These are phyloP conservation scores for Peromyscus maniculatus DNA, from an alignment of 2,113 vertebrate genomes.

Conservation along the genomic window DNA sequence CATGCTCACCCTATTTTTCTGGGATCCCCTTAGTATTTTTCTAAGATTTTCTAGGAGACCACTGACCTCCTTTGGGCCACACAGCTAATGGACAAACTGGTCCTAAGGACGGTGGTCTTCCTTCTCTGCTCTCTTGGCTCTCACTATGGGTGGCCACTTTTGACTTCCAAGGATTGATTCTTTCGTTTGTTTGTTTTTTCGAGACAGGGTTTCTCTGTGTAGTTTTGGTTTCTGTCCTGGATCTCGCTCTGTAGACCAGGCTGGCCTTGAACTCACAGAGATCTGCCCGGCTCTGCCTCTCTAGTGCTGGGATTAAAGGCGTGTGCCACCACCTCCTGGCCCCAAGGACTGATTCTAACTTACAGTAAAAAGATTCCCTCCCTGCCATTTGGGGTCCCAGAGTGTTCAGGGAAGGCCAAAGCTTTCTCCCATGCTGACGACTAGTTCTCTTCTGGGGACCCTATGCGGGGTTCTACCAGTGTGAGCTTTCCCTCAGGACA, in stretches of 20 bases:
- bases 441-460: neutral
- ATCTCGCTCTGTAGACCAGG: too few relatives aligned
- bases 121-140: too few relatives aligned
- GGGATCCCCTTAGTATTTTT: neutral
- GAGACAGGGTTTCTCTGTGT: too few relatives aligned
- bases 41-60: neutral
- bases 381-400: neutral
- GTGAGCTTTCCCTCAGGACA: neutral
- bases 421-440: accelerated
- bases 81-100: neutral
- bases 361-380: neutral
- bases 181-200: too few relatives aligned
- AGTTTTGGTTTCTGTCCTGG: too few relatives aligned
- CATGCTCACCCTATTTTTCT: neutral
- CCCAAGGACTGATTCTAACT: accelerated
- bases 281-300: too few relatives aligned
- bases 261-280: too few relatives aligned
- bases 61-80: neutral
- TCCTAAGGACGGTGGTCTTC: accelerated
- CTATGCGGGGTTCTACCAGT: too few relatives aligned
- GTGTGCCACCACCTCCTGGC: too few relatives aligned
- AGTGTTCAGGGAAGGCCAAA: neutral
- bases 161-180: neutral
- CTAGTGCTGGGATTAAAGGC: too few relatives aligned
- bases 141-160: neutral